Base-by-base conservation (phyloP, 1,140 invertebrate species). In the Drosophila seguyi region DNA sequence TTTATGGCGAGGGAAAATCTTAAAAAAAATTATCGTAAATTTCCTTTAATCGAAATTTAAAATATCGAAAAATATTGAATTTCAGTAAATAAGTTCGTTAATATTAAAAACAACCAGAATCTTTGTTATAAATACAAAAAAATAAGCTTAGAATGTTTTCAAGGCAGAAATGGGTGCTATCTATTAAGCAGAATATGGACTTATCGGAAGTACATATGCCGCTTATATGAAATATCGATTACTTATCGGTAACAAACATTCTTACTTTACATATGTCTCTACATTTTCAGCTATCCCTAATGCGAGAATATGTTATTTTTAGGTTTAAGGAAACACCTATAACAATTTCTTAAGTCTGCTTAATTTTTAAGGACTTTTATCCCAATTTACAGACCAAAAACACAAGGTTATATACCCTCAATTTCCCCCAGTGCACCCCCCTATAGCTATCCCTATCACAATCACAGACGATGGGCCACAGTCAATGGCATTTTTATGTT, bases 401-500 rank as follows among this genome's bases (percentile, higher is more conserved):
- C 10, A 1, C 31, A 16, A 8, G 0, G 18, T 25, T 18, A 7
- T 41, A 16, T 3, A n/a, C 52, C 18, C 4, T 14, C 1, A 8
- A 13, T 39, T 45, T 48, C 16, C 31, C 52, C 11, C 27, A 14
- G 50, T 72, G 65, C 52, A 22, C 8, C 52, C 10, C 8, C 31
- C 31, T 69, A 48, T 29, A 27, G 34, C 42, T 62, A n/a, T 22
- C 52, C 55, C 53, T 34, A 39, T 58, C 31, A 65, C 65, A 78
- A 79, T 79, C 76, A 79, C 75, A 79, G 76, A 73, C 68, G 60
- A 59, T 29, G 68, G 68, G 55, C 74, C 74, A 76, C 77, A 79
- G 68, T 79, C 75, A 79, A 79, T 79, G 77, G 75, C 77, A 79
- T 79, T 79, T 79, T 79, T 79, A 79, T 79, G 77, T 79, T 79